Base-by-base conservation (phyloP, 2,888 invertebrate genomes). In the Hetaerina titia region DNA sequence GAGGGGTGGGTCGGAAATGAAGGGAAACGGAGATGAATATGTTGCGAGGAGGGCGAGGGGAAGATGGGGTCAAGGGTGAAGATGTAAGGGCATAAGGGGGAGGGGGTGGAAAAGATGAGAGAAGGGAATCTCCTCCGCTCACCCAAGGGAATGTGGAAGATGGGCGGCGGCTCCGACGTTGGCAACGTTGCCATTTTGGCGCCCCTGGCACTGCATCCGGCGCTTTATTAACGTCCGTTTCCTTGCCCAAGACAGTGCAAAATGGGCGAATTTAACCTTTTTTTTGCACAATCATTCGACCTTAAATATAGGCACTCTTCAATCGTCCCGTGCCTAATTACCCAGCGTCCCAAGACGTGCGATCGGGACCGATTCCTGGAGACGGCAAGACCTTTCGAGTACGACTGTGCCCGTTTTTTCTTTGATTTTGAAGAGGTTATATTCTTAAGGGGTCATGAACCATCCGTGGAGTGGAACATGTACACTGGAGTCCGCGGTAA, bases 1-100 rank as follows among this genome's bases (percentile, higher is more conserved):
- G 69, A 22, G n/a, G 22, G 45, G 69, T 22, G 81, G 81, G 25
- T 11, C 81, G 81, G 81, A 81, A 81, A 31, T 81, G 45, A 45
- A 45, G 81, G 25, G 11, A 81, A 81, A 81, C 81, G 81, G 31
- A 81, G 81, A 81, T 81, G 81, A 31, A 81, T 81, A 25, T 81
- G 81, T 81, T 31, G 81, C 25, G 31, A 25, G 63, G 63, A 63
- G 45, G 69, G 22, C 8, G 69, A 6, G 69, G 69, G 22, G n/a
- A n/a, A 9, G 81, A 13, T 31, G 31, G 22, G 81, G 22, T 81
- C 13, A 81, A 81, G 81, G 81, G 45, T 45, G 45, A 45, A 45
- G 45, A 45, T 45, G 45, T 45, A 45, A 45, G 69, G 13, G 31
- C 81, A 81, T 2, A 5, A 60, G 17, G 11, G 17, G 60, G 60